Base-by-base conservation (phyloP, 2,113 vertebrate species). In the Petroica traversi region DNA sequence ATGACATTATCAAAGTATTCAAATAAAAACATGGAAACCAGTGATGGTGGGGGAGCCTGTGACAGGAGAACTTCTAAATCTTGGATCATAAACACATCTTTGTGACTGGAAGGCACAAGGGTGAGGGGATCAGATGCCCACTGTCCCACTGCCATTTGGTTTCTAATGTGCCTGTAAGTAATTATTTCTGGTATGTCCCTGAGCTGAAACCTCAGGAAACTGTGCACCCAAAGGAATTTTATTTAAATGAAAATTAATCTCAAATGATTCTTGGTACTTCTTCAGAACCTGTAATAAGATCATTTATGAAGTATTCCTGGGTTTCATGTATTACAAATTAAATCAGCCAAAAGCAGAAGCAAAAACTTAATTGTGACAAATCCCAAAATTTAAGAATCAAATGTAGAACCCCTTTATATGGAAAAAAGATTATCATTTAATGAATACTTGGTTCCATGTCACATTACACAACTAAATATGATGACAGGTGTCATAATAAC, bases 61-160 rank as follows among this genome's bases (percentile, higher is more conserved):
- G 93, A 95, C 85, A 95, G 85, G 55, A 93, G 97, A 96, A 95
- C 93, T 97, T 96, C 88, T 94, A 92, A 97, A 97, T 78, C 63
- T 74, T 48, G 0, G 28, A 66, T 74, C 95, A 97, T 92, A 98
- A 97, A 96, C 95, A 79, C 92, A 96, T 95, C 97, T 97, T 97
- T 97, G 96, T 98, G 91, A 96, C 55, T 41, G 62, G 84, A 91
- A 97, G 73, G 89, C 83, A 92, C 19, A 14, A 88, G 87, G 68
- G 45, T 22, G 26, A 91, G 58, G 40, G 77, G 79, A 97, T 96
- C 93, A 93, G 83, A 97, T 96, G 91, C 89, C 94, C 43, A 20
- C 62, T 75, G 73, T 83, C 88, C 94, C 81, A 84, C 5, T 82
- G 75, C 92, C 78, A 31, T 71, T 94, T 6, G 6, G 68, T 54